Percentiles rank a stretch among this genome's conserved stretches.
Conservation (phyloP, 2,797 vertebrate species). For the Setipinna tenuifilis region DNA sequence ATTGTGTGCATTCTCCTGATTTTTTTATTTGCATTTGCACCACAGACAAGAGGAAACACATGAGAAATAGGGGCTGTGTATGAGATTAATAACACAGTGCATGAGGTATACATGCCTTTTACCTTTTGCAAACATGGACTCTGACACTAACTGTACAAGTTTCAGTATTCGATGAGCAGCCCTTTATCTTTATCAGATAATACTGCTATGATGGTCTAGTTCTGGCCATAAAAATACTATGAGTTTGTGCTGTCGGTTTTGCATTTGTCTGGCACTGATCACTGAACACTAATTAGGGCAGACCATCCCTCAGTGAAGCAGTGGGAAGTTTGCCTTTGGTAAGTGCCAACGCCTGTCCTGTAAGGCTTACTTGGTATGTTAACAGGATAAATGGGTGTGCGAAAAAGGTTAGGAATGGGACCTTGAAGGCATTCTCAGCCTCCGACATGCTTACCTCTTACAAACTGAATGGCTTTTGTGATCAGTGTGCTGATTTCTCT, state of each 20-base stretch:
- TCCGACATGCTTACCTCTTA: background rate
- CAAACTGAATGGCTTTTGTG: background rate
- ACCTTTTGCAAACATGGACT: no score
- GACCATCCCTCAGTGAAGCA: background rate
- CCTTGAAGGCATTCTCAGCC: background rate
- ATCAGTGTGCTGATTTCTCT: background rate
- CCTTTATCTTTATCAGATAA: background rate
- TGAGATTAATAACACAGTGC: background rate
- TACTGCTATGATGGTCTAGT: background rate
- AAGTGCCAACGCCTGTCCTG: background rate
- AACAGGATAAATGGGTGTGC: background rate
- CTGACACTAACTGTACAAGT: no score
- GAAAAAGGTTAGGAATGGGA: background rate
- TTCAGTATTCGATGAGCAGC: no score
- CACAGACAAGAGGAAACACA: background rate
- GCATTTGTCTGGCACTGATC: background rate
- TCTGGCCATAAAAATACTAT: background rate
- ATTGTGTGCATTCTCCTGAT: background rate
- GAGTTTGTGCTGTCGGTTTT: background rate
- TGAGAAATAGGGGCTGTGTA: background rate
- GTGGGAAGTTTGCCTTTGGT: background rate
- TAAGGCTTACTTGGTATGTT: background rate
- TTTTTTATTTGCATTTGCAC: background rate
- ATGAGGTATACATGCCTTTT: no score
- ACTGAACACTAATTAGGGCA: slow-evolving; percentile 4